Evolutionary conservation across 2,797 vertebrate species (phyloP).

Genomic region (Leptoclinus maculatus): DNA sequence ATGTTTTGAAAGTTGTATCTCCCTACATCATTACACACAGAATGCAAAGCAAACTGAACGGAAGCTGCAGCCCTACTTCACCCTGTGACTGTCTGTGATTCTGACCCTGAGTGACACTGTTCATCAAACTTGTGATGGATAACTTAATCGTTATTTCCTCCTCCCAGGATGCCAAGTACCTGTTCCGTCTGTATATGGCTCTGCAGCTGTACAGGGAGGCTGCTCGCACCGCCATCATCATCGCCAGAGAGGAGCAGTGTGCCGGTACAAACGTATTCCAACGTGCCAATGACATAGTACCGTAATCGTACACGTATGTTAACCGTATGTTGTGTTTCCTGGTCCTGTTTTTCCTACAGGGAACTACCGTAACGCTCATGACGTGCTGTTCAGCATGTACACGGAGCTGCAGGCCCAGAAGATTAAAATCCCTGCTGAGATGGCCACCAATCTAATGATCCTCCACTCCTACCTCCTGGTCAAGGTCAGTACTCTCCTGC

Average conservation of each 20-base stretch:
- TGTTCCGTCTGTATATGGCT: conserved; percentile 97
- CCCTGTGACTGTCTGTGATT: not conserved
- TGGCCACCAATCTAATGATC: conserved; percentile 98
- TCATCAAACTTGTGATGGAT: not conserved
- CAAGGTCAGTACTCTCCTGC: conserved; percentile 80
- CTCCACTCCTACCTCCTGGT: conserved; percentile 97
- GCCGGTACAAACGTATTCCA: conserved; percentile 82
- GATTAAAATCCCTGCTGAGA: conserved; percentile 96
- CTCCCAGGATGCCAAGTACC: conserved; percentile 94
- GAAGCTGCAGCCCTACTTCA: not conserved
- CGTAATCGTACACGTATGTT: not conserved
- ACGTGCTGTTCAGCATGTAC: conserved; percentile 98
- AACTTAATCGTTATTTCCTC: conserved; percentile 5
- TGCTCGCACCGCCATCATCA: conserved; percentile 94
- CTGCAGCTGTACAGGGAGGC: conserved; percentile 93
- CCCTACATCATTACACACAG: not conserved
- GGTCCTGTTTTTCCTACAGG: conserved; percentile 77
- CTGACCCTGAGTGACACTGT: not conserved
- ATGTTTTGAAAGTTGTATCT: not conserved
- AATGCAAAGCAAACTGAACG: not conserved
- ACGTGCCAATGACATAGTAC: not conserved
- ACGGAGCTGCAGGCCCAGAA: conserved; percentile 93
- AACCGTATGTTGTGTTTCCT: not conserved
- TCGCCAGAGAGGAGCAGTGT: conserved; percentile 95
- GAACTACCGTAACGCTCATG: conserved; percentile 96